Base-by-base conservation (phyloP, 2,888 invertebrate species). In the Corbicula japonica region DNA sequence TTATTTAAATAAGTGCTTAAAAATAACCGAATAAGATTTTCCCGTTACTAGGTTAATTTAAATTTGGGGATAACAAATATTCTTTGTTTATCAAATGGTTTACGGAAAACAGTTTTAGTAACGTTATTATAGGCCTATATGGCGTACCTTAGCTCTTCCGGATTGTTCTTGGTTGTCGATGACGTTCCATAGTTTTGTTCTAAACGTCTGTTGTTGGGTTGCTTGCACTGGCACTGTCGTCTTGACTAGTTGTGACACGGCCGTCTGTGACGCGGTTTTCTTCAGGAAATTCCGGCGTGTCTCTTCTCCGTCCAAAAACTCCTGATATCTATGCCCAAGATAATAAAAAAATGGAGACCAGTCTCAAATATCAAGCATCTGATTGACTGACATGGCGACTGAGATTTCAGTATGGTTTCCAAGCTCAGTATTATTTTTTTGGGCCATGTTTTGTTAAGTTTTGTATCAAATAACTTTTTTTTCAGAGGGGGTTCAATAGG, bases 161-260 rank as follows among this genome's bases (percentile, higher is more conserved):
- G 78, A 62, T 8, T 63, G 50, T 30, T 73, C 78, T 10, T 61
- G 56, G 48, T 76, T 72, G 58, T 82, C 78, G 23, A 82, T 26
- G 3, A 82, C 46, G 4, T 54, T 65, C 82, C 82, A 82, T 5
- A 78, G n/a, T 32, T 62, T 72, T n/a, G 32, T 26, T 54, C 70
- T 58, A 30, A 41, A 48, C 32, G 52, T 60, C 44, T 34, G n/a
- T n/a, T n/a, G n/a, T n/a, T n/a, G n/a, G n/a, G n/a, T n/a, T n/a
- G n/a, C n/a, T n/a, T n/a, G n/a, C n/a, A n/a, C n/a, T n/a, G n/a
- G n/a, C n/a, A n/a, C n/a, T n/a, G n/a, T n/a, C n/a, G n/a, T n/a
- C n/a, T n/a, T n/a, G n/a, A n/a, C n/a, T n/a, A n/a, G n/a, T n/a
- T n/a, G n/a, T n/a, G n/a, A n/a, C n/a, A n/a, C n/a, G n/a, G 38